phyloP scores from a whole-genome alignment of 2,113 vertebrate species.

The Telmatochromis sp. region DNA sequence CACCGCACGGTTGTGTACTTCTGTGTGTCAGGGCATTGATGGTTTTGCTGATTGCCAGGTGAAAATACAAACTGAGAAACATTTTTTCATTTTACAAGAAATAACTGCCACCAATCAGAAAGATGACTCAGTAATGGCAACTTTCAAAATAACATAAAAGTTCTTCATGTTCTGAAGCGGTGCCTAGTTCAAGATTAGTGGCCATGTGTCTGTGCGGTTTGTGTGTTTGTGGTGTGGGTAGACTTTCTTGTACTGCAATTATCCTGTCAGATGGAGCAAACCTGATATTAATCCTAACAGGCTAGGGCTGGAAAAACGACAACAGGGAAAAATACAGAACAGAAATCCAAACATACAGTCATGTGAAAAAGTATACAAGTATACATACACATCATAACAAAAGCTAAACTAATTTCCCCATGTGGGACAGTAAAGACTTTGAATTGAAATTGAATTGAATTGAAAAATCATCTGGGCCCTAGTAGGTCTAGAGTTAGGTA shows the following conservation, averaged over 20 bases:
- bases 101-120: background rate
- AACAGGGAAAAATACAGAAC: background rate
- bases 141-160: background rate
- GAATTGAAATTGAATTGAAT: background rate
- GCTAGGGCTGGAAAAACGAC: background rate
- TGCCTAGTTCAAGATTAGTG: background rate
- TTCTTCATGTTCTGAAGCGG: background rate
- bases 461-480: background rate
- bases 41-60: background rate
- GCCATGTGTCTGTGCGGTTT: background rate
- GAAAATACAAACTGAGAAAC: background rate
- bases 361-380: background rate
- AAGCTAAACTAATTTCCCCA: accelerated
- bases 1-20: background rate
- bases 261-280: background rate
- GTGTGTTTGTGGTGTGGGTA: background rate
- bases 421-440: background rate
- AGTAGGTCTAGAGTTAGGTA: background rate
- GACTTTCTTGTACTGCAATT: background rate
- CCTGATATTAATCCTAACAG: background rate
- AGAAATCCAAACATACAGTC: background rate
- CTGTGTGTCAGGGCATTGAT: background rate
- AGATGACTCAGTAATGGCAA: background rate
- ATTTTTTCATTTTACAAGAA: background rate
- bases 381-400: background rate